Evolutionary conservation across 1,140 invertebrate species (phyloP), one percentile per base, ranked within the genome.

Genomic region (Marisa cornuarietis): DNA sequence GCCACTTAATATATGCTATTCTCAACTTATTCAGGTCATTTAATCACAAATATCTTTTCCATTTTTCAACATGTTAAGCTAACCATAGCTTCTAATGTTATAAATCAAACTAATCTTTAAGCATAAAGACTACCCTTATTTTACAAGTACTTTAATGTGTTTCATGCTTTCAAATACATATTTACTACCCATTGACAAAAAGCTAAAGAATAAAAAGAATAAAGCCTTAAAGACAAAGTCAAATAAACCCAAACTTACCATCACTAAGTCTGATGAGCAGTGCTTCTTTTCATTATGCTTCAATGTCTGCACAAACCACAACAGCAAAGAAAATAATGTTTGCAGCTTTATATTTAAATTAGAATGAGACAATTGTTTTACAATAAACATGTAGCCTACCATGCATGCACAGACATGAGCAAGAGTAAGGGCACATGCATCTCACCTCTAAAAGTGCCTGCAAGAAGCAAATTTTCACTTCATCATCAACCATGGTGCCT

Each of bases 391-490:
- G 31, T 26, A 63, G n/a, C n/a, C n/a, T 10, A 18, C 24, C 71
- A 68, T 54, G 8, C 42, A 61, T 14, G 24, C 20, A 8, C 24
- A 69, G 61, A 11, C 31, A 42, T 42, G 31, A 42, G 31, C 5
- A 42, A 42, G 5, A 42, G 31, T 42, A 42, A 42, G 31, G 1
- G 51, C 78, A 26, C 74, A 73, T 14, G 16, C 72, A 54, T 77
- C 78, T 75, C 85, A 95, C 95, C 89, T 96, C 94, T 79, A 93
- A 89, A 77, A 96, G 92, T 10, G 95, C 94, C 31, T 94, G 92
- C 85, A 96, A 94, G 13, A 96, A 89, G 76, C 95, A 91, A 86
- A 94, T 93, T 87, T 95, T 94, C n/a, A 96, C 93, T 79, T 95
- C 94, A 84, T 95, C 94, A 86, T 93, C 94, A 82, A 94, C 93